Evolutionary conservation across 2,797 vertebrate genomes (phyloP).

Genomic region (Synanceia verrucosa): DNA sequence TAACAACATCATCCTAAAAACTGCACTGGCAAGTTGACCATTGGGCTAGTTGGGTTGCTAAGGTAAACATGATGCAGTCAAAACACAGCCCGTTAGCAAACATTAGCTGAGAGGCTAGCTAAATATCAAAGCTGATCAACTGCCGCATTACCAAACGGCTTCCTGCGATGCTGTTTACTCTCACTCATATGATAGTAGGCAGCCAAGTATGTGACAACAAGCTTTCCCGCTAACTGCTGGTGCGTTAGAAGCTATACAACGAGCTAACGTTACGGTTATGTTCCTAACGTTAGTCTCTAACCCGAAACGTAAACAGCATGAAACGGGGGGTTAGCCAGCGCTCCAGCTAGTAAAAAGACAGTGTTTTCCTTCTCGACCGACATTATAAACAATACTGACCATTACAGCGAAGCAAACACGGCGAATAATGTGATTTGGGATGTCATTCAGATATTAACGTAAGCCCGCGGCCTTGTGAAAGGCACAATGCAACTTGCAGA

Average conservation of each 20-base stretch:
- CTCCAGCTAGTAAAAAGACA: constrained; percentile 15
- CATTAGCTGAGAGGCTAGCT: constrained; percentile 65
- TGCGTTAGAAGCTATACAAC: no score
- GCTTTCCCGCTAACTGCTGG: constrained; percentile 71
- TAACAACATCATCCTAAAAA: constrained; percentile 11
- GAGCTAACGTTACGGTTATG: constrained; percentile 63
- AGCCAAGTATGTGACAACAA: constrained; percentile 56
- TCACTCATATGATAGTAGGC: constrained; percentile 14
- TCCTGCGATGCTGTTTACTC: constrained; percentile 43
- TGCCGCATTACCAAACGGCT: constrained; percentile 11
- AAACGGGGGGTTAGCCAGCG: constrained; percentile 50
- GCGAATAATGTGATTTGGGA: constrained; percentile 44
- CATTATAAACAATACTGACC: constrained; percentile 41
- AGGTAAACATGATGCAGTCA: constrained; percentile 77
- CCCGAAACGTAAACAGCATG: constrained; percentile 76
- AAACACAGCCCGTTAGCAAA: constrained; percentile 78
- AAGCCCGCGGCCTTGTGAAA: constrained; percentile 75
- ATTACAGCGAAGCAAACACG: constrained; percentile 7
- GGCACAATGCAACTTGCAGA: constrained; percentile 82
- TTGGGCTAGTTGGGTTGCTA: constrained; percentile 58
- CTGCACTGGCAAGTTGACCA: constrained; percentile 21
- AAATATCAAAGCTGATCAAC: constrained; percentile 34
- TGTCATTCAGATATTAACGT: constrained; percentile 67
- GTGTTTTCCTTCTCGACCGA: constrained; percentile 7
- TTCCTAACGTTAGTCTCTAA: constrained; percentile 57